Percentiles rank a stretch among this genome's conserved stretches.
phyloP scores from a whole-genome alignment of 2,797 vertebrate genomes.

The Pachyuromys duprasi region DNA sequence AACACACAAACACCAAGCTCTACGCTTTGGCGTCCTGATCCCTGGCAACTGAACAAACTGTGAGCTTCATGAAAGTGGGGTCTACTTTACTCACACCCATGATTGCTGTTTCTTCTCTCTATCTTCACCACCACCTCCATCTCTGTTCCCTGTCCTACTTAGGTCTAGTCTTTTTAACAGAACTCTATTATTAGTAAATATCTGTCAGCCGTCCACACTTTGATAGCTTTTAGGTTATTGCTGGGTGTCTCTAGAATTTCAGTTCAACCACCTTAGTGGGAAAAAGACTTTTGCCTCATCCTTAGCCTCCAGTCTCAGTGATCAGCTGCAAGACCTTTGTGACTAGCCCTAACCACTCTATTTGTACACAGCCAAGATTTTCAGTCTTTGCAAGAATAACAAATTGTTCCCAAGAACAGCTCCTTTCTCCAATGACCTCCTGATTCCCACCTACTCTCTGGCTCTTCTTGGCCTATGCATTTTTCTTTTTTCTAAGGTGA shows the following conservation, averaged over 20 bases:
- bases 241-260: slow-evolving; percentile 23
- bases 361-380: background rate
- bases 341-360: background rate
- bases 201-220: background rate
- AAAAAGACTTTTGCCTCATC: background rate
- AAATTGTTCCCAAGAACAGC: background rate
- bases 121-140: background rate
- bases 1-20: background rate
- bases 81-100: background rate
- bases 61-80: background rate
- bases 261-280: background rate
- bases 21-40: background rate
- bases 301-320: background rate
- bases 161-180: slow-evolving; percentile 4
- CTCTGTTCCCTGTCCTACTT: background rate
- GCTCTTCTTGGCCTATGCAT: slow-evolving; percentile 13
- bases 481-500: slow-evolving; percentile 16
- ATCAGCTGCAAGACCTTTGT: slow-evolving; percentile 20
- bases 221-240: background rate
- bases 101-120: background rate
- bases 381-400: slow-evolving; percentile 31
- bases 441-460: background rate
- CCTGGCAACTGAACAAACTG: slow-evolving; percentile 12
- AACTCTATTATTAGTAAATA: slow-evolving; percentile 3
- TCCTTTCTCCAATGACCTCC: background rate